A percentile compares a stretch with the other conserved stretches of the same genome.
Conservation (phyloP, 2,113 vertebrate species). For the Paraplagusia blochii region DNA sequence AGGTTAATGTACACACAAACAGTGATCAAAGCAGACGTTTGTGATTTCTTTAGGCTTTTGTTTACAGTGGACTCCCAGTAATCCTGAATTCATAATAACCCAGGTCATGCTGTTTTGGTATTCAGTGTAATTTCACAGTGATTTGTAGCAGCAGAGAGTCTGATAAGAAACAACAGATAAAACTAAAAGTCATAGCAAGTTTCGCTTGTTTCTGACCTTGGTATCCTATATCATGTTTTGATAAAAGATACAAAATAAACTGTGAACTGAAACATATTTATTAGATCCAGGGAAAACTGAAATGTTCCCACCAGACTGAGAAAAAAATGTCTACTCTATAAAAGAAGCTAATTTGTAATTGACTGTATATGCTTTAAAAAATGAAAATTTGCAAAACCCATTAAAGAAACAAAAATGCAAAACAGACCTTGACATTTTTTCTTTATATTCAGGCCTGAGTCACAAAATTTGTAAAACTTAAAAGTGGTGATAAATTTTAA, state of each 20-base stretch:
- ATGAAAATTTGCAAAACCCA: no score
- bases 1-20: slow-evolving; percentile 14
- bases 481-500: no score
- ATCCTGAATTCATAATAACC: slow-evolving; percentile 1
- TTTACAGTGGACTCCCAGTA: slow-evolving; percentile 8
- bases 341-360: no score
- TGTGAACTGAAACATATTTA: no score
- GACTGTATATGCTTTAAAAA: no score
- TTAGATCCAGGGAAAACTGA: no score
- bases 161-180: background rate
- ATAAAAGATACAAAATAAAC: background rate
- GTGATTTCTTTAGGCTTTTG: slow-evolving; percentile 2
- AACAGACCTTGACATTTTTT: no score
- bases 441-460: no score
- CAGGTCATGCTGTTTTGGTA: slow-evolving; percentile 10
- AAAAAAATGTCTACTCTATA: no score
- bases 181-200: background rate
- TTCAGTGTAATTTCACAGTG: slow-evolving; percentile 1
- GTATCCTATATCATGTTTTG: background rate
- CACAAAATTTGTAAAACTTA: no score
- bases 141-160: background rate
- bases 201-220: slow-evolving; percentile 13
- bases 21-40: slow-evolving; percentile 13
- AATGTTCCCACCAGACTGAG: no score
- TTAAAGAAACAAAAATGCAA: no score